Evolutionary conservation across 2,888 invertebrate species (phyloP), one percentile per base, ranked within the genome.

Genomic region (Cataglyphis altisquamis): DNA sequence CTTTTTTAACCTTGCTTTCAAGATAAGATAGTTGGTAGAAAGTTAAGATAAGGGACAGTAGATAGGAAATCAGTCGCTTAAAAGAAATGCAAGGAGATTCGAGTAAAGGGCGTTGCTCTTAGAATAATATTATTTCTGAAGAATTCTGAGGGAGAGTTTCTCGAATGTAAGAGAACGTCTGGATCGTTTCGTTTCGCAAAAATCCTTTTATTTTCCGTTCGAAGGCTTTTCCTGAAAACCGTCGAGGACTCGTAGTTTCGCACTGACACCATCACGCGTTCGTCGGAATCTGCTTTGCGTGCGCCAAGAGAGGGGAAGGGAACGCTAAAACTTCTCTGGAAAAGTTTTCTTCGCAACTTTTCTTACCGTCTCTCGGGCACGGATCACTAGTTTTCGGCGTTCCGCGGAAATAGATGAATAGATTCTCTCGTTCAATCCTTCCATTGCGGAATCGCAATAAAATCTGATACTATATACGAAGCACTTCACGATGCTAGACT

Each of bases 261-360:
- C 70, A 78, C 41, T 18, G 78, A 63, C 66, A 36, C 66, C 25
- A 36, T 32, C 60, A 57, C 41, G 57, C 63, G 32, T 39, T 64
- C 64, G 48, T 39, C 57, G 36, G 41, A 77, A 60, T 63, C 63
- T 73, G 60, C 80, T 67, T 72, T 78, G 67, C 66, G 78, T 60
- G 39, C 29, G 25, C 36, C 74, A 45, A n/a, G 39, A 8, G 36
- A 8, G 36, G 10, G 9, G 68, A 55, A 55, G 29, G 32, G 36
- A 45, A 55, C 57, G 41, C 73, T 70, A 52, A 73, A 73, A 74
- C 62, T 52, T 41, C 67, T n/a, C 60, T 68, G 48, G 73, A 10
- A 83, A 85, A 78, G 75, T 87, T 83, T 62, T 62, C 64, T 45
- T 41, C 45, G 66, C 81, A 82, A 82, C 84, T 86, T 84, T 75